A percentile compares a stretch with the other conserved stretches of the same genome.
Conservation (phyloP, 2,113 vertebrate species). For the Haliaeetus leucogaster region DNA sequence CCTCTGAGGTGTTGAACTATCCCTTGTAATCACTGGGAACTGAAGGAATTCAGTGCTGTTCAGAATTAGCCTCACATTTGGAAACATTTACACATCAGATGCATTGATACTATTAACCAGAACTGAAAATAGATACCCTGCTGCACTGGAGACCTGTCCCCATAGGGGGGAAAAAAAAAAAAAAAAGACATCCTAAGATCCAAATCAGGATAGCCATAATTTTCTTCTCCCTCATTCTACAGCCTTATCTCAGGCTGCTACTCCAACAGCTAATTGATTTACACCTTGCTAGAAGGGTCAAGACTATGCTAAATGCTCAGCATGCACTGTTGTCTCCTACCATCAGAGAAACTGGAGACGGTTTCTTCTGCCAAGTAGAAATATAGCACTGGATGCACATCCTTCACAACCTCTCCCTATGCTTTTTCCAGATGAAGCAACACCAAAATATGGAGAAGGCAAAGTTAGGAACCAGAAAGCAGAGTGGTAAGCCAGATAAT, state of each 20-base stretch:
- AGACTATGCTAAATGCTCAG: background rate
- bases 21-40: background rate
- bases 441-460: fast-evolving
- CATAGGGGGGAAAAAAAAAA: too few species aligned
- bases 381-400: background rate
- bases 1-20: background rate
- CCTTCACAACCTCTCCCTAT: background rate
- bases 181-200: background rate
- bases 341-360: background rate
- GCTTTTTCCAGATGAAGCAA: background rate
- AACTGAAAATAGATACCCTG: background rate
- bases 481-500: background rate
- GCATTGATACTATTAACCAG: background rate
- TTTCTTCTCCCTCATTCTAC: background rate
- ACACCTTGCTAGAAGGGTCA: background rate
- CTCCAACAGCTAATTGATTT: slow-evolving; percentile 1
- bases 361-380: background rate
- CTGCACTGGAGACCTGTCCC: background rate
- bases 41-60: background rate
- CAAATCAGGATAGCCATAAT: background rate
- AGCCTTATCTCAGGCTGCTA: background rate
- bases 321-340: background rate
- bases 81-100: background rate
- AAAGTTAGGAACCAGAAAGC: background rate
- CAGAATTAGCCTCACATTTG: background rate